phyloP scores from a whole-genome alignment of 2,888 invertebrate genomes.

The Boloria selene region DNA sequence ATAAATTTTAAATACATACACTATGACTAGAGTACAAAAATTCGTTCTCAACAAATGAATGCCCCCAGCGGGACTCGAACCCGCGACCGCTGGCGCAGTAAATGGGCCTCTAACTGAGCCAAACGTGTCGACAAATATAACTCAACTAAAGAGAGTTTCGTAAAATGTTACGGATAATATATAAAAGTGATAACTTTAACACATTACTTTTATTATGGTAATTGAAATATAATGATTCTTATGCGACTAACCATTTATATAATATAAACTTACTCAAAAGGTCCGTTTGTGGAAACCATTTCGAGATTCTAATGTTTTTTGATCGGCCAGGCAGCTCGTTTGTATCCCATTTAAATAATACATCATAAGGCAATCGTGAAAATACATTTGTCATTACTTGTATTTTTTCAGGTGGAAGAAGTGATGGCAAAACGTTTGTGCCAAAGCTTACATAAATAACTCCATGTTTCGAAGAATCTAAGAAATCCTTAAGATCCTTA shows the following conservation, averaged over 20 bases:
- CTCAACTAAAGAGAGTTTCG: too few relatives aligned
- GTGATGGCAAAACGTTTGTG: constrained; percentile 55
- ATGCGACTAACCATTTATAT: not conserved
- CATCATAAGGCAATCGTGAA: constrained; percentile 57
- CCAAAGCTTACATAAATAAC: constrained; percentile 61
- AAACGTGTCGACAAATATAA: too few relatives aligned
- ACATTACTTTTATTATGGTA: too few relatives aligned
- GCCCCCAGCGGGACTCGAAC: too few relatives aligned
- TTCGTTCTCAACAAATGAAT: too few relatives aligned
- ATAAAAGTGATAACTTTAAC: too few relatives aligned
- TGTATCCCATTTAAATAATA: constrained; percentile 66
- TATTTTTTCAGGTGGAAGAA: constrained; percentile 50
- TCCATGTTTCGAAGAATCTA: constrained; percentile 60
- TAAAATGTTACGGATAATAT: too few relatives aligned
- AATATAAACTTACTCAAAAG: constrained; percentile 43
- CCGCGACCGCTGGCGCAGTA: too few relatives aligned
- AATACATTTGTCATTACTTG: constrained; percentile 55
- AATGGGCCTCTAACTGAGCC: too few relatives aligned
- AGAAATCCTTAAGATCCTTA: constrained; percentile 51
- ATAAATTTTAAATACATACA: too few relatives aligned
- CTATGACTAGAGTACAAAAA: too few relatives aligned
- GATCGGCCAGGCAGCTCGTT: constrained; percentile 49
- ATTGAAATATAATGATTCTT: too few relatives aligned
- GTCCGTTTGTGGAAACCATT: constrained; percentile 46
- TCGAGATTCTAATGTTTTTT: constrained; percentile 47